These are phyloP conservation scores for Proales similis DNA, from an alignment of 1,140 invertebrate genomes.

Conservation along the genomic window DNA sequence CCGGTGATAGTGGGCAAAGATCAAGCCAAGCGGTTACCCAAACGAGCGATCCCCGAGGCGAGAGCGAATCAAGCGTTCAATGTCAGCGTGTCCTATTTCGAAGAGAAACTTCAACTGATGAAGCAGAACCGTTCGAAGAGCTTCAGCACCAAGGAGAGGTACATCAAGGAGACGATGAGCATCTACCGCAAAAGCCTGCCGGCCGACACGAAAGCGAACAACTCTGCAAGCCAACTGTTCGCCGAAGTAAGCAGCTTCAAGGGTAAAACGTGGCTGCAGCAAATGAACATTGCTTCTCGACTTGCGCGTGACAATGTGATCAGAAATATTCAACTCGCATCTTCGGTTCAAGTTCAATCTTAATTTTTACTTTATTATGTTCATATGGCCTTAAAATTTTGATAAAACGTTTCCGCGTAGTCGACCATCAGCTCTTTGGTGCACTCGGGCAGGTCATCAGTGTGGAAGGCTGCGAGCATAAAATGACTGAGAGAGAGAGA, in stretches of 20 bases:
- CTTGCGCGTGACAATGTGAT: constrained; percentile 11
- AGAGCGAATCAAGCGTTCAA: background rate
- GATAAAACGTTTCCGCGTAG: constrained; percentile 35
- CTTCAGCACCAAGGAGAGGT: background rate
- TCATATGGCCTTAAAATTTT: constrained; percentile 38
- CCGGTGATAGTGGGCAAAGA: background rate
- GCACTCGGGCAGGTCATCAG: constrained; percentile 18
- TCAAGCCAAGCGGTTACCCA: background rate
- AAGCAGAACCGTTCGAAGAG: background rate
- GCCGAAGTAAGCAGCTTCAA: background rate
- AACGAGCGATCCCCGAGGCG: background rate
- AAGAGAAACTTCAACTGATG: background rate
- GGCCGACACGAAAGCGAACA: background rate
- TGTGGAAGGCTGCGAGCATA: background rate
- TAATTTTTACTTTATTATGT: too few species aligned
- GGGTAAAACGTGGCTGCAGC: constrained; percentile 13
- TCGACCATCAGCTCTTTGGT: constrained; percentile 37
- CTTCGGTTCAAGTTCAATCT: too few species aligned
- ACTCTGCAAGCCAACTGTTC: background rate
- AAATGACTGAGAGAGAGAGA: background rate
- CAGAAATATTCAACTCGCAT: background rate
- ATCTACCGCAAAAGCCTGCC: background rate
- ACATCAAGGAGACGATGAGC: background rate
- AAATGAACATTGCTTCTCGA: constrained; percentile 18
- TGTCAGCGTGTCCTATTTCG: background rate